phyloP scores from a whole-genome alignment of 2,113 vertebrate species.

The Melanostigma gelatinosum region DNA sequence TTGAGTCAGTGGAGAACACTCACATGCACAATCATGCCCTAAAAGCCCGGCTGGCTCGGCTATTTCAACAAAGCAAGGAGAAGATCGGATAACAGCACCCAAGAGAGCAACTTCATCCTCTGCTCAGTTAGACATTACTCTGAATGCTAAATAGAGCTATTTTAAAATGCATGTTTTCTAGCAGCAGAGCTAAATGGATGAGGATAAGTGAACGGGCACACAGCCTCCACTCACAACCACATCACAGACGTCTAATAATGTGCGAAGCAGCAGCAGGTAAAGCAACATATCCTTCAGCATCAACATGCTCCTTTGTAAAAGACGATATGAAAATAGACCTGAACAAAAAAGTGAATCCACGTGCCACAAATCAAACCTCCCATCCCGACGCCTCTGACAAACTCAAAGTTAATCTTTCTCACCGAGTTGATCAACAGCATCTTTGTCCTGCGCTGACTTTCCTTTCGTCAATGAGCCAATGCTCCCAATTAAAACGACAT shows the following conservation, averaged over 20 bases:
- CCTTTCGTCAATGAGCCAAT: conserved; percentile 19
- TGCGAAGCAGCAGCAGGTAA: not conserved
- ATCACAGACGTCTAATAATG: not conserved
- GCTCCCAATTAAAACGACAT: conserved; percentile 41
- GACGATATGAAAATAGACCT: not conserved
- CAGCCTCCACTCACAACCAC: not conserved
- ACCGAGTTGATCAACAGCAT: conserved; percentile 27
- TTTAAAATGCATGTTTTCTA: not conserved
- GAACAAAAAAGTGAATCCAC: not conserved
- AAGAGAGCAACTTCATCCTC: not conserved
- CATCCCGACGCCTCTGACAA: conserved; percentile 15
- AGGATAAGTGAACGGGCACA: conserved; percentile 7
- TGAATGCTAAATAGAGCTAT: not conserved
- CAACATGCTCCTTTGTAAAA: conserved; percentile 14
- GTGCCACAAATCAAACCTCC: conserved; percentile 24
- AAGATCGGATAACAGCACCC: not conserved
- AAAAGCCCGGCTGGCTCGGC: not conserved
- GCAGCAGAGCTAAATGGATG: conserved; percentile 9
- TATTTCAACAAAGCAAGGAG: not conserved
- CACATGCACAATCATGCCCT: not conserved
- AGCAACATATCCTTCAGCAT: not conserved
- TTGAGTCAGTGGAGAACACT: not conserved
- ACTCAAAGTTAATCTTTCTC: conserved; percentile 19
- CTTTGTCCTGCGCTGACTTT: conserved; percentile 9
- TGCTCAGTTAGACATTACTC: not conserved